phyloP scores from a whole-genome alignment of 2,113 vertebrate genomes.

The Menidia beryllina region DNA sequence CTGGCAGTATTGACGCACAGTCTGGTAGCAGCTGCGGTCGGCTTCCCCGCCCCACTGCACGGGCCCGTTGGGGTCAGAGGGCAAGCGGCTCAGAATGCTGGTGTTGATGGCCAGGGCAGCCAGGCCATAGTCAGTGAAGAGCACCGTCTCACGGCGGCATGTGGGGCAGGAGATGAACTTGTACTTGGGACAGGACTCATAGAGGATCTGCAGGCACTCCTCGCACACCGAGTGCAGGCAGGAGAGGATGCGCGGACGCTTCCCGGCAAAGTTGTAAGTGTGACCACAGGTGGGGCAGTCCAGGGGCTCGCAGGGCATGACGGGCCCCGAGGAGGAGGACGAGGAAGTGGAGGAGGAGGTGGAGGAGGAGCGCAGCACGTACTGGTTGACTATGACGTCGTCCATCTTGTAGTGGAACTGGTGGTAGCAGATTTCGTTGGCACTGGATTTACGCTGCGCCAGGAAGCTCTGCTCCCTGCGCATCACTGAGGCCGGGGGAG shows the following conservation, averaged over 20 bases:
- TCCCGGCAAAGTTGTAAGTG: slow-evolving; percentile 95
- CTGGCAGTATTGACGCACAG: slow-evolving; percentile 98
- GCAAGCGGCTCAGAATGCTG: slow-evolving; percentile 96
- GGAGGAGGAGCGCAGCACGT: slow-evolving; percentile 87
- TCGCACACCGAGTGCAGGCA: slow-evolving; percentile 98
- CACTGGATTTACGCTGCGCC: slow-evolving; percentile 90
- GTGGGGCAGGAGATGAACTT: slow-evolving; percentile 99
- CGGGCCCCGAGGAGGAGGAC: slow-evolving; percentile 76
- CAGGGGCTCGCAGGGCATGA: slow-evolving; percentile 90
- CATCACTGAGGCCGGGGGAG: slow-evolving; percentile 82
- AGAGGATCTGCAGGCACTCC: slow-evolving; percentile 98
- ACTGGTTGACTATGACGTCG: slow-evolving; percentile 97
- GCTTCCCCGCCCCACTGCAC: slow-evolving; percentile 95
- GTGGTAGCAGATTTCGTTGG: slow-evolving; percentile 92
- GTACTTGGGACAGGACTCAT: slow-evolving; percentile 99
- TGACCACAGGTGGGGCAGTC: slow-evolving; percentile 98
- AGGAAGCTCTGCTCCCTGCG: slow-evolving; percentile 87
- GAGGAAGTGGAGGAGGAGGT: slow-evolving; percentile 79
- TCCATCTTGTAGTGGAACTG: slow-evolving; percentile 93
- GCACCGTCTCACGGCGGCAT: slow-evolving; percentile 96
- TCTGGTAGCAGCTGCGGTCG: slow-evolving; percentile 99
- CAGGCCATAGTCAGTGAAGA: slow-evolving; percentile 98
- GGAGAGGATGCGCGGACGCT: slow-evolving; percentile 95
- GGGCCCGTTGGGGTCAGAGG: slow-evolving; percentile 87
- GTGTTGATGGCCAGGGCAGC: slow-evolving; percentile 97